These are phyloP conservation scores for Aradus depressus DNA, from an alignment of 2,888 invertebrate species.

Conservation along the genomic window DNA sequence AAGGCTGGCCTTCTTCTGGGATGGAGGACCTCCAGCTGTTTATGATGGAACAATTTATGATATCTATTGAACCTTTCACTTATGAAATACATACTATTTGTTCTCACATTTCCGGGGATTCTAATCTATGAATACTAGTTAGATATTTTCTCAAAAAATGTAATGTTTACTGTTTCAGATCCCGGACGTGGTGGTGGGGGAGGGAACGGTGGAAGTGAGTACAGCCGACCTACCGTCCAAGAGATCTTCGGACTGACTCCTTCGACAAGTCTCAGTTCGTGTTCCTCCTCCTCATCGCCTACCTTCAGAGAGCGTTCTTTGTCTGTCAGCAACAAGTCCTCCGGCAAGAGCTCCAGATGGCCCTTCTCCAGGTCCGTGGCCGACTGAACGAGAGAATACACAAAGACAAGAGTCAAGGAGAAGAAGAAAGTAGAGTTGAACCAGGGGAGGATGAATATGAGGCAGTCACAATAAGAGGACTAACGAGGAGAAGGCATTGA, in stretches of 20 bases:
- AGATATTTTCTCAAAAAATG: neutral
- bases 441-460: too few relatives aligned
- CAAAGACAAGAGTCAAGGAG: too few relatives aligned
- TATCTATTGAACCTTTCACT: slow-evolving; percentile 3
- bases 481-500: too few relatives aligned
- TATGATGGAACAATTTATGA: too few relatives aligned
- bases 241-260: slow-evolving; percentile 41
- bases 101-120: slow-evolving; percentile 17
- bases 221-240: slow-evolving; percentile 38
- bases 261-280: slow-evolving; percentile 39
- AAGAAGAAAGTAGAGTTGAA: too few relatives aligned
- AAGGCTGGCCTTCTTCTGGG: too few relatives aligned
- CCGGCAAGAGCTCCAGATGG: slow-evolving; percentile 36
- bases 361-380: slow-evolving; percentile 33
- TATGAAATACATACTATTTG: slow-evolving; percentile 21
- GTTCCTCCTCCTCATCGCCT: slow-evolving; percentile 38
- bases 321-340: slow-evolving; percentile 35
- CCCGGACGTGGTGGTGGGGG: neutral
- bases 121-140: too few relatives aligned
- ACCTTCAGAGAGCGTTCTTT: slow-evolving; percentile 38
- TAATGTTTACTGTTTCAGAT: too few relatives aligned
- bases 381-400: too few relatives aligned
- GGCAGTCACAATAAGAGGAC: too few relatives aligned
- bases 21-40: too few relatives aligned
- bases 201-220: slow-evolving; percentile 9